phyloP scores from a whole-genome alignment of 2,888 invertebrate genomes.

The Hyppa rectilinea region DNA sequence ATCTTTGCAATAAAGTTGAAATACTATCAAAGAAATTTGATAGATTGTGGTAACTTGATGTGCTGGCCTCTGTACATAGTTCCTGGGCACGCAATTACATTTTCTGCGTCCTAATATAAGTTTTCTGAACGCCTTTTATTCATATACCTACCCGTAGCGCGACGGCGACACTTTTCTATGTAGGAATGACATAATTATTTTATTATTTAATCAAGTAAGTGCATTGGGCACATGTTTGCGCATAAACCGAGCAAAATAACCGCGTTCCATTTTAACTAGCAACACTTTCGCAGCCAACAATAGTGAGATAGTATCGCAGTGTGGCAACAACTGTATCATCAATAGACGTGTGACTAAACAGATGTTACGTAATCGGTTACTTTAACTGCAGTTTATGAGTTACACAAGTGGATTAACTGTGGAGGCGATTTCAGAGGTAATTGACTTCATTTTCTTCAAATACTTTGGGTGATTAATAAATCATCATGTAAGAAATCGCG shows the following conservation, averaged over 20 bases:
- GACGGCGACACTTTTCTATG: neutral
- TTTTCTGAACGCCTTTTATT: neutral
- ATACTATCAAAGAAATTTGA: too few species aligned
- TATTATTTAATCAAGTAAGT: slow-evolving; percentile 13
- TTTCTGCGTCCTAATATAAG: neutral
- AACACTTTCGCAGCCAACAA: slow-evolving; percentile 66
- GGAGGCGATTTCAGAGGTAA: slow-evolving; percentile 45
- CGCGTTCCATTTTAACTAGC: slow-evolving; percentile 55
- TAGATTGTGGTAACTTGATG: too few species aligned
- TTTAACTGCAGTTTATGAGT: slow-evolving; percentile 53
- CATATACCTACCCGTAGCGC: neutral
- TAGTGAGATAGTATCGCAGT: slow-evolving; percentile 62
- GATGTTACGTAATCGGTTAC: slow-evolving; percentile 50
- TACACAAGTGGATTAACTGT: slow-evolving; percentile 52
- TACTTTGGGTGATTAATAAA: slow-evolving; percentile 26
- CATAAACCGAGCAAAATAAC: slow-evolving; percentile 32
- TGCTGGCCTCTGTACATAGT: too few species aligned
- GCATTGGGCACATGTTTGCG: slow-evolving; percentile 15
- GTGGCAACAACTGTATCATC: slow-evolving; percentile 63
- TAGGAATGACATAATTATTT: neutral
- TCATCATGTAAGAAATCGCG: neutral
- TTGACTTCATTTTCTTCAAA: slow-evolving; percentile 43
- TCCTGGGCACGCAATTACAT: neutral
- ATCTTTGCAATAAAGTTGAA: too few species aligned
- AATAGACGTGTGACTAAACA: slow-evolving; percentile 67